Evolutionary conservation across 2,113 vertebrate species (phyloP), one percentile per base, ranked within the genome.

Genomic region (Elaphurus davidianus): DNA sequence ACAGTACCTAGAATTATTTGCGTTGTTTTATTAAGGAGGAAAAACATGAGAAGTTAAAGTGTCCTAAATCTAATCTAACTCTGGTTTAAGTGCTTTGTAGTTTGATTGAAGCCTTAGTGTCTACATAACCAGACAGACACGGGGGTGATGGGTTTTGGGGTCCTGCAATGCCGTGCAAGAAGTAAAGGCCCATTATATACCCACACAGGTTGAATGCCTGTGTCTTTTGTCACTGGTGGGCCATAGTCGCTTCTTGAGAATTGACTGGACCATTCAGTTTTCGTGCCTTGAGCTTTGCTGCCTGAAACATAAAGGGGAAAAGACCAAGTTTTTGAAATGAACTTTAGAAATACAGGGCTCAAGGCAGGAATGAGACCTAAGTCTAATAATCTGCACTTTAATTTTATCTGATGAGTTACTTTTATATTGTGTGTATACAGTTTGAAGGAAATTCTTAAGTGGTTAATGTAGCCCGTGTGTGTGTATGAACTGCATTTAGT

Each of bases 331-430:
- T 95, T 59, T 59, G 21, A 71, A 10, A 25, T 88, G 76, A 60
- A 89, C 67, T 91, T 94, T 16, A 85, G 90, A 94, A 97, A 86
- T 62, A 30, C 8, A 54, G 25, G 5, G 14, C 5, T 47, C 55
- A 93, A 57, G 3, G 16, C 60, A 47, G 67, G 36, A 62, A 97
- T 97, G 76, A 27, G 74, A 25, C 6, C 57, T 92, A 71, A 74
- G 11, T 71, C 43, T 91, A 94, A 27, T 62, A 81, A 88, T 15
- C 27, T 92, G 4, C 2, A 64, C 47, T 91, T 90, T 96, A 93
- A 81, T 96, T 74, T 40, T 81, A 90, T 27, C 23, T 86, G n/a
- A 30, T 92, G 64, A 96, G 30, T 97, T 50, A 87, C 83, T 96
- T 91, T 86, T 74, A 79, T 87, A 96, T 87, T 82, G 84, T 81